Conservation (phyloP, 2,797 vertebrate genomes). For the Ispidina lecontei region DNA sequence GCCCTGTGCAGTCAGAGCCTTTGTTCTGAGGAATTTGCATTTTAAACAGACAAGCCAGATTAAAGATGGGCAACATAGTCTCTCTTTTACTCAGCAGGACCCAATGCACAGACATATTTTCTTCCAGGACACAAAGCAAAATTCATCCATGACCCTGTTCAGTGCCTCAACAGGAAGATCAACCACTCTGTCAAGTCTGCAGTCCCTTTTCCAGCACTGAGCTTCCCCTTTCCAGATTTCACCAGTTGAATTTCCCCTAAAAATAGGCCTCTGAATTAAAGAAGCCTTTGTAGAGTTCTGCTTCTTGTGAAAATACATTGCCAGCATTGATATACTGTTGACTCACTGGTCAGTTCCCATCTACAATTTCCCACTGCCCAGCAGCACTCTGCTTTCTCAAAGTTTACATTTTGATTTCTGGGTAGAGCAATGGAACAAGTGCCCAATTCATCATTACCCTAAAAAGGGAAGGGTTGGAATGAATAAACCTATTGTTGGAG, state of each 20-base stretch:
- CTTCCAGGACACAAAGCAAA: not conserved
- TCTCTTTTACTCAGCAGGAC: not conserved
- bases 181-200: not conserved
- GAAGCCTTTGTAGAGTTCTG: not conserved
- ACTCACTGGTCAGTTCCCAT: constrained; percentile 17
- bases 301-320: constrained; percentile 4
- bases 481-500: constrained; percentile 65
- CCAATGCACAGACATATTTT: not conserved
- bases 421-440: constrained; percentile 48
- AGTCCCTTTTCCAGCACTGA: not conserved
- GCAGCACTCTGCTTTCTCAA: not conserved
- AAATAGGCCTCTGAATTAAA: not conserved
- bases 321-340: not conserved
- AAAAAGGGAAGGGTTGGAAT: constrained; percentile 45
- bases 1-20: not conserved
- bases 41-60: constrained; percentile 1
- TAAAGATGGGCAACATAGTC: not conserved
- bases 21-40: not conserved
- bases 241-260: not conserved
- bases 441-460: constrained; percentile 47
- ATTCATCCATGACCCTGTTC: not conserved
- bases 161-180: not conserved
- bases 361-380: constrained; percentile 29
- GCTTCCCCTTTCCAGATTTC: not conserved
- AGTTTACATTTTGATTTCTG: constrained; percentile 56